Conservation (phyloP, 1,140 invertebrate genomes). For the Ceratina japonica region DNA sequence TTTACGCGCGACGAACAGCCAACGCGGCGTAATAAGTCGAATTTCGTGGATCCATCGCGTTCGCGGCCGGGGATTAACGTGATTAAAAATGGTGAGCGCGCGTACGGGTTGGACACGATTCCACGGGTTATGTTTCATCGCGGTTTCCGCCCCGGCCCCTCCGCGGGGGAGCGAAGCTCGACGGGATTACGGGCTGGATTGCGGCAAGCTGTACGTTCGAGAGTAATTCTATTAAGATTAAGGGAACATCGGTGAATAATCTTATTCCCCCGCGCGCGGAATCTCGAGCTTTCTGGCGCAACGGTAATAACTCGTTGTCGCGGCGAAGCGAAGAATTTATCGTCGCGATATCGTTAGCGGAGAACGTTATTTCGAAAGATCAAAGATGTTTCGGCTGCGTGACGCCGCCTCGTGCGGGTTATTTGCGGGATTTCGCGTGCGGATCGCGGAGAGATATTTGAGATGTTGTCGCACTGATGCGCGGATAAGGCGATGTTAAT, state of each 20-base stretch:
- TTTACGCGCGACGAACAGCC: neutral
- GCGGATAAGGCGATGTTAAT: too few species aligned
- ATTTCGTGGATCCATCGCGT: conserved; percentile 13
- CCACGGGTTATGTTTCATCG: neutral
- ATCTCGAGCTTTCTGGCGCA: conserved; percentile 18
- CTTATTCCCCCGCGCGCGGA: conserved; percentile 7
- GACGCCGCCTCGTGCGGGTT: neutral
- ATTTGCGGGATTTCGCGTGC: neutral
- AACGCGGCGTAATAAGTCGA: conserved; percentile 20
- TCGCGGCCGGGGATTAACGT: conserved; percentile 20
- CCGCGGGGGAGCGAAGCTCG: conserved; percentile 27
- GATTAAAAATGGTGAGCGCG: conserved; percentile 34
- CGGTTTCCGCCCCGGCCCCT: neutral
- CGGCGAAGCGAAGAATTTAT: conserved; percentile 32
- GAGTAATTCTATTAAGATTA: conserved; percentile 54
- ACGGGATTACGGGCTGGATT: conserved; percentile 31
- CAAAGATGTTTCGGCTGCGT: conserved; percentile 1
- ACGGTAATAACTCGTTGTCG: conserved; percentile 50
- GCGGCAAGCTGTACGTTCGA: conserved; percentile 36
- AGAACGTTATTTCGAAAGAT: conserved; percentile 23
- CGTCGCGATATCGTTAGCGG: conserved; percentile 42
- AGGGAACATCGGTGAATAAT: conserved; percentile 45
- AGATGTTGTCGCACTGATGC: neutral
- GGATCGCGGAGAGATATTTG: neutral
- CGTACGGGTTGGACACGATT: neutral